phyloP scores from a whole-genome alignment of 2,113 vertebrate genomes.

The Accipiter virgatus region DNA sequence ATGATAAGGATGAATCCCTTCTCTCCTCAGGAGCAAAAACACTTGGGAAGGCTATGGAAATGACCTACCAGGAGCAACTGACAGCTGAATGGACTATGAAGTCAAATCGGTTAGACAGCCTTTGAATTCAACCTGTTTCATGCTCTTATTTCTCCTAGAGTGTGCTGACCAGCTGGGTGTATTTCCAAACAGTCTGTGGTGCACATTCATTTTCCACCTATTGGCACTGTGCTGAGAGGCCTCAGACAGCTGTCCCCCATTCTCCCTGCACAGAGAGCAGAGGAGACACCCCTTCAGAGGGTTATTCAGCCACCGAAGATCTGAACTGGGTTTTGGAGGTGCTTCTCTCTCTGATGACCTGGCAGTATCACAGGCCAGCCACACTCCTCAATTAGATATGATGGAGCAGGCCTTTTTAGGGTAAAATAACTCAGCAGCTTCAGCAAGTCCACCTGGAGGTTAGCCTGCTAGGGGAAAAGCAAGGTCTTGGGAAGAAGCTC shows the following conservation, averaged over 20 bases:
- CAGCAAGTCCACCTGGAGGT: not conserved
- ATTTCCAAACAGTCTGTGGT: not conserved
- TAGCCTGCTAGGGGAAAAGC: not conserved
- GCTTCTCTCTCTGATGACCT: not conserved
- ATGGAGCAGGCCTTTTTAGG: not conserved
- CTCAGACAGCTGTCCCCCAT: not conserved
- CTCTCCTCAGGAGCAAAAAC: not conserved
- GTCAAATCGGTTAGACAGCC: not conserved
- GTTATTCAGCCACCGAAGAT: not conserved
- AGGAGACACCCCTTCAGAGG: not conserved
- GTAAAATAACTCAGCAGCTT: not conserved
- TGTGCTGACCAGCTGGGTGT: not conserved
- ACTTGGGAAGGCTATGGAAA: not conserved
- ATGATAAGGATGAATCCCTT: not conserved
- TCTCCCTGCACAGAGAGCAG: not conserved
- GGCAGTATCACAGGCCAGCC: not conserved
- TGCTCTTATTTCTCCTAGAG: not conserved
- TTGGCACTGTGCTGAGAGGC: not conserved
- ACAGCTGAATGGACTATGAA: not conserved
- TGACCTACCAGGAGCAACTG: not conserved
- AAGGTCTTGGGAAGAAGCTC: not conserved
- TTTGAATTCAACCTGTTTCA: not conserved
- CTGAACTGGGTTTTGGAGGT: not conserved
- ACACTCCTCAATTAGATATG: not conserved
- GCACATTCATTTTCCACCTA: not conserved